These are phyloP conservation scores for Cepphus grylle DNA, from an alignment of 2,113 vertebrate genomes.

Conservation along the genomic window DNA sequence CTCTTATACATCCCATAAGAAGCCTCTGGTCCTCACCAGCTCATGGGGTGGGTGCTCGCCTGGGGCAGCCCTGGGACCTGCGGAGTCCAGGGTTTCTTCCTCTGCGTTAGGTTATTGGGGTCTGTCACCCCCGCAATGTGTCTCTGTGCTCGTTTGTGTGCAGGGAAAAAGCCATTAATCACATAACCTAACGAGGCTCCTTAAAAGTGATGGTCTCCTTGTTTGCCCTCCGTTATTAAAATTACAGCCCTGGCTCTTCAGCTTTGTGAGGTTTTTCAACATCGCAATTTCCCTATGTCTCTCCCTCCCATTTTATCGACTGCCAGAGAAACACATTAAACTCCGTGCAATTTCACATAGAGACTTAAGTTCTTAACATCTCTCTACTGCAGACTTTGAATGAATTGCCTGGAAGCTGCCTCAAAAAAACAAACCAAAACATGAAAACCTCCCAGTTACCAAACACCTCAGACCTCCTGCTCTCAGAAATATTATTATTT, in stretches of 20 bases:
- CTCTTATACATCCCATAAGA: not conserved
- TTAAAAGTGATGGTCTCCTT: not conserved
- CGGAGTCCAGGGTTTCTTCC: not conserved
- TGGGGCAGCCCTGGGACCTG: not conserved
- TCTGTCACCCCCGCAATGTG: accelerated
- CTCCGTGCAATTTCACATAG: not conserved
- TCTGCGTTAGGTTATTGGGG: accelerated
- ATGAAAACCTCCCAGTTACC: not conserved
- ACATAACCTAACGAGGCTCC: not conserved
- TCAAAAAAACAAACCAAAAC: not conserved
- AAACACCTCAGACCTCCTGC: not conserved
- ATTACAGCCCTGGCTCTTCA: not conserved
- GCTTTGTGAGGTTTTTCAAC: not conserved
- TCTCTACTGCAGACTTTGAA: not conserved
- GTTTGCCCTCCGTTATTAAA: not conserved
- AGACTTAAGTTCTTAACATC: not conserved
- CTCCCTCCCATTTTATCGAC: not conserved
- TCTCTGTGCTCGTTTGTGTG: not conserved
- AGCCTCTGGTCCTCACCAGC: not conserved
- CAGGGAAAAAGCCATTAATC: not conserved
- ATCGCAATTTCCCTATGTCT: not conserved
- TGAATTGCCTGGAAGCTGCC: not conserved
- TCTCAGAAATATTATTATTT: not conserved
- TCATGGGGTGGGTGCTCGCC: not conserved
- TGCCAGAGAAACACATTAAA: not conserved